Percentiles rank a stretch among this genome's conserved stretches.
Evolutionary conservation across 1,140 invertebrate genomes (phyloP).

Genomic region (Scaptomyza montana): DNA sequence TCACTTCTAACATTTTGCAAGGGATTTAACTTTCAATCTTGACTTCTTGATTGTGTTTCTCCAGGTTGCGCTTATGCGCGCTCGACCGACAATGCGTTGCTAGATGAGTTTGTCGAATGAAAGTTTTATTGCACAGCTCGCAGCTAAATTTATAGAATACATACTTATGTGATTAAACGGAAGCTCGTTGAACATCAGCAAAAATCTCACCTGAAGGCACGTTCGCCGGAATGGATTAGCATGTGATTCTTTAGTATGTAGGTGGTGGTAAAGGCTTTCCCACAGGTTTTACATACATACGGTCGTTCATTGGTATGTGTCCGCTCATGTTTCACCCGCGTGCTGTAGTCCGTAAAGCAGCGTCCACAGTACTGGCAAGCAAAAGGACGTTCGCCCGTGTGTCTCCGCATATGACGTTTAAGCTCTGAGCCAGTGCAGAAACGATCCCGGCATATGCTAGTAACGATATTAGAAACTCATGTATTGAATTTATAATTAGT

Average conservation of each 20-base stretch:
- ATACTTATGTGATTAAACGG: not conserved
- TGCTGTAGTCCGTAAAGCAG: constrained; percentile 62
- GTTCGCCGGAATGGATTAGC: constrained; percentile 53
- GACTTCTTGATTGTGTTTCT: constrained; percentile 37
- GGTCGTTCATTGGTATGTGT: constrained; percentile 86
- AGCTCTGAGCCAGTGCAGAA: constrained; percentile 67
- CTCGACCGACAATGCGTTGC: constrained; percentile 39
- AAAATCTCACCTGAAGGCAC: constrained; percentile 46
- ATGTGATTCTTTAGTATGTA: constrained; percentile 65
- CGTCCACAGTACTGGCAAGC: constrained; percentile 59
- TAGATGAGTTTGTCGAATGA: constrained; percentile 38
- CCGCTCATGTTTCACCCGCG: constrained; percentile 67
- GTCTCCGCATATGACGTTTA: constrained; percentile 58
- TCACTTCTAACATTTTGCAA: too few species aligned
- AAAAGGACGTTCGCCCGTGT: constrained; percentile 64
- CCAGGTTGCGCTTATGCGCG: constrained; percentile 36
- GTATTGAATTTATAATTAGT: too few species aligned
- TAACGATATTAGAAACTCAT: not conserved
- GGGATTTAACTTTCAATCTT: constrained; percentile 8
- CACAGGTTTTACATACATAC: constrained; percentile 85
- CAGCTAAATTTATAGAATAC: constrained; percentile 21
- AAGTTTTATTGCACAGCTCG: constrained; percentile 40
- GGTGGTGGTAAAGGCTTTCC: constrained; percentile 85
- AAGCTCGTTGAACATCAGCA: too few species aligned
- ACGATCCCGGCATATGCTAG: constrained; percentile 55